Base-by-base conservation (phyloP, 2,797 vertebrate species). In the Microcaecilia unicolor region DNA sequence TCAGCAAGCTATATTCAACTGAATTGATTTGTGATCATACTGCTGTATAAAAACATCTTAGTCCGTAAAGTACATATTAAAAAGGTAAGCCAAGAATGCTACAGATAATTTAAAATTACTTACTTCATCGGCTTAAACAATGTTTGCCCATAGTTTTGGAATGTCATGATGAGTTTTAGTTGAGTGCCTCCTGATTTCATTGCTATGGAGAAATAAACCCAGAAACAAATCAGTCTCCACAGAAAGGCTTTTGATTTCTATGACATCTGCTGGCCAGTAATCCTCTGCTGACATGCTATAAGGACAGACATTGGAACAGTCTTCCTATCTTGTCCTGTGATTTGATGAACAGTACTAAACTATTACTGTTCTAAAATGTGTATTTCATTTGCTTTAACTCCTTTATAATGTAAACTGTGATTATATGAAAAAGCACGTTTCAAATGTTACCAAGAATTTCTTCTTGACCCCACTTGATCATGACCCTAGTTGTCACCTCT, bases 171-270 rank as follows among this genome's bases (percentile, higher is more conserved):
- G 75, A 99, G 87, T 69, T 99, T 98, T 55, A 99, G 86, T 61
- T 99, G 96, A 1, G 95, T 99, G 50, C 96, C 96, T 67, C 96
- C 96, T 2, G 95, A 97, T 67, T 99, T 99, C 95, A 99, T 99
- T 2, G 91, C 96, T 98, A 78, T 16, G 28, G 45, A 12, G 23
- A 41, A 38, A 40, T 16, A 28, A 4, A 9, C n/a, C n/a, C n/a
- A n/a, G n/a, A n/a, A n/a, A n/a, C n/a, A n/a, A 22, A 15, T 37
- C 18, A 37, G 4, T 18, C 30, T 30, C 5, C 26, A 35, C n/a
- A n/a, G n/a, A n/a, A n/a, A n/a, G n/a, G n/a, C n/a, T n/a, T 8
- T 20, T 20, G n/a, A n/a, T n/a, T n/a, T n/a, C n/a, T n/a, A n/a
- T n/a, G n/a, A n/a, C n/a, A n/a, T n/a, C 8, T 20, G 20, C 20